phyloP scores from a whole-genome alignment of 1,140 invertebrate genomes.

The Elymnias hypermnestra region DNA sequence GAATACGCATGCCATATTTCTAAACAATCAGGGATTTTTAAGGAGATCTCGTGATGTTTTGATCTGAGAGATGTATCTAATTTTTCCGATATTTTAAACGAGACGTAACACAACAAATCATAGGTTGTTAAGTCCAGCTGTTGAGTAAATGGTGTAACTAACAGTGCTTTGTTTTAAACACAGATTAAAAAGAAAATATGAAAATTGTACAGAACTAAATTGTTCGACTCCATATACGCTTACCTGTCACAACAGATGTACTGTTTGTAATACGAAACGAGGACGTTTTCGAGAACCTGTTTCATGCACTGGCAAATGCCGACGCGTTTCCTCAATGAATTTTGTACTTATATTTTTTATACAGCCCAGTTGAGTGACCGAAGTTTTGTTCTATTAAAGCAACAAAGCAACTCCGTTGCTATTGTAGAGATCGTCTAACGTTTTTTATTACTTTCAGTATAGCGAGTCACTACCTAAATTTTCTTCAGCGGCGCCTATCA shows the following conservation, averaged over 20 bases:
- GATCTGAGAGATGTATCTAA: no score
- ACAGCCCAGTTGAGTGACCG: conserved; percentile 33
- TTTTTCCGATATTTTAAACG: no score
- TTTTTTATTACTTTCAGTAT: conserved; percentile 7
- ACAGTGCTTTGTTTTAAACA: no score
- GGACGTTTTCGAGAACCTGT: conserved; percentile 53
- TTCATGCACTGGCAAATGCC: conserved; percentile 31
- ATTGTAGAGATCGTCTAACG: conserved; percentile 6
- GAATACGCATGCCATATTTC: no score
- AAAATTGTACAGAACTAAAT: no score
- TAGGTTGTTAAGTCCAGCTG: no score
- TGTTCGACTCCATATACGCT: conserved; percentile 34
- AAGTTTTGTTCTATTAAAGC: conserved; percentile 25
- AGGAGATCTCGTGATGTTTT: no score
- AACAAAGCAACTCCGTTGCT: not conserved
- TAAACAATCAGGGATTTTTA: no score
- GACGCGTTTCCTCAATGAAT: conserved; percentile 42
- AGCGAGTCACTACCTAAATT: conserved; percentile 28
- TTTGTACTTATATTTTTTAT: conserved; percentile 34
- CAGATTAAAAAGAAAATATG: no score
- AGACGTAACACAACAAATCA: no score
- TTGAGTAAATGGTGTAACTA: no score
- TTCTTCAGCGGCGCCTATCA: conserved; percentile 15
- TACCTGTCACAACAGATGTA: conserved; percentile 46
- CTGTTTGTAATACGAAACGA: conserved; percentile 53